Conservation (phyloP, 1,140 invertebrate species). For the Pachypsylla venusta region DNA sequence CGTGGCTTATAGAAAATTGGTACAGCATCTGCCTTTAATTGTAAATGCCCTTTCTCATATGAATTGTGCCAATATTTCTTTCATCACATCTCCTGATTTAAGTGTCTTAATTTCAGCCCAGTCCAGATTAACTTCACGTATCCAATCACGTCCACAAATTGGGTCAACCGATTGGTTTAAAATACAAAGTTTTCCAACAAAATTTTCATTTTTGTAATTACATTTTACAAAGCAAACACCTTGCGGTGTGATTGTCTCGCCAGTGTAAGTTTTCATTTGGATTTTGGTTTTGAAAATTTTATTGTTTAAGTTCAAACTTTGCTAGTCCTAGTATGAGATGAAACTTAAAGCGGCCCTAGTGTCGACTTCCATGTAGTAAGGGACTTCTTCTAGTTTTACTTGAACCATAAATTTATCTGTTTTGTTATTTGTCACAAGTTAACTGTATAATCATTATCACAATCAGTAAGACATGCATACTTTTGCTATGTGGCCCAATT, state of each 20-base stretch:
- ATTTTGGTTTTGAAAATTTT: background rate
- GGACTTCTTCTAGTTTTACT: background rate
- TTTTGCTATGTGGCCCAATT: background rate
- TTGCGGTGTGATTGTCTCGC: background rate
- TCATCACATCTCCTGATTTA: no score
- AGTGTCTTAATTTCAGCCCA: background rate
- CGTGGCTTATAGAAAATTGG: no score
- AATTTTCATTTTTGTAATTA: background rate
- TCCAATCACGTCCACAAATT: background rate
- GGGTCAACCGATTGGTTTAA: background rate
- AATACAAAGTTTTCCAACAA: background rate
- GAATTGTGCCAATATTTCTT: no score
- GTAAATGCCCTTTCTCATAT: no score
- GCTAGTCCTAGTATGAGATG: background rate
- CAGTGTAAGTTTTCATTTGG: background rate
- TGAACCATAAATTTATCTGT: background rate
- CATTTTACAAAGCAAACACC: background rate
- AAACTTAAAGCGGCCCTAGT: background rate
- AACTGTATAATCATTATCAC: no score
- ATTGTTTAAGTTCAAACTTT: background rate
- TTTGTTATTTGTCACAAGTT: background rate
- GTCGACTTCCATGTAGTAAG: background rate
- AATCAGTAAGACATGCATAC: background rate
- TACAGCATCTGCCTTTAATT: no score
- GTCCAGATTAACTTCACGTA: background rate